A percentile compares a stretch with the other conserved stretches of the same genome.
Evolutionary conservation across 2,888 invertebrate genomes (phyloP).

Genomic region (Erynnis tages): DNA sequence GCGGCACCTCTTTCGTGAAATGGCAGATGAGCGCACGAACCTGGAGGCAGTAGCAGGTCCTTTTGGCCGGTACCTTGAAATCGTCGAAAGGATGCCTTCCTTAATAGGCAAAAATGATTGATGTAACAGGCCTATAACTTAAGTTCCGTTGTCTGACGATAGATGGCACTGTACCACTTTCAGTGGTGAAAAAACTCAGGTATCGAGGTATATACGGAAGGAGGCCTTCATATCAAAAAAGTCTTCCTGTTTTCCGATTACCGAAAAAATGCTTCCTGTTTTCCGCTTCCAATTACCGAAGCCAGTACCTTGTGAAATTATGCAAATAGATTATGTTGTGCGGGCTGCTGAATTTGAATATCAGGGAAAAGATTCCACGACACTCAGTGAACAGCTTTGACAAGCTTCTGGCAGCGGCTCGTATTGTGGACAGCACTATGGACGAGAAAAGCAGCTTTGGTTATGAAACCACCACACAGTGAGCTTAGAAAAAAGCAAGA

Average conservation of each 20-base stretch:
- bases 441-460: neutral
- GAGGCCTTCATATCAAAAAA: neutral
- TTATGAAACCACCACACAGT: no score
- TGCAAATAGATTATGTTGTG: neutral
- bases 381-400: slow-evolving; percentile 28
- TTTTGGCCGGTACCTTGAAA: no score
- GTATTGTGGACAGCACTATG: slow-evolving; percentile 7
- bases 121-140: no score
- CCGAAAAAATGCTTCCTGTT: neutral
- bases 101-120: no score
- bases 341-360: neutral
- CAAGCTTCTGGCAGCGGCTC: slow-evolving; percentile 4
- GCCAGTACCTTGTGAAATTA: neutral
- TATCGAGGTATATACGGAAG: neutral
- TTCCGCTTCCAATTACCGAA: neutral
- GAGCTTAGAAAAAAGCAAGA: no score
- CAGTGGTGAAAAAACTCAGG: neutral
- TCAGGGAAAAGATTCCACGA: neutral
- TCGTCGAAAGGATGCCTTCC: no score
- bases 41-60: no score
- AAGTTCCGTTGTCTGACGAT: no score
- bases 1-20: no score
- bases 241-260: no score
- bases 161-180: no score
- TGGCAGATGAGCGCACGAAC: no score